These are phyloP conservation scores for Sterna hirundo DNA, from an alignment of 2,113 vertebrate genomes.

Conservation along the genomic window DNA sequence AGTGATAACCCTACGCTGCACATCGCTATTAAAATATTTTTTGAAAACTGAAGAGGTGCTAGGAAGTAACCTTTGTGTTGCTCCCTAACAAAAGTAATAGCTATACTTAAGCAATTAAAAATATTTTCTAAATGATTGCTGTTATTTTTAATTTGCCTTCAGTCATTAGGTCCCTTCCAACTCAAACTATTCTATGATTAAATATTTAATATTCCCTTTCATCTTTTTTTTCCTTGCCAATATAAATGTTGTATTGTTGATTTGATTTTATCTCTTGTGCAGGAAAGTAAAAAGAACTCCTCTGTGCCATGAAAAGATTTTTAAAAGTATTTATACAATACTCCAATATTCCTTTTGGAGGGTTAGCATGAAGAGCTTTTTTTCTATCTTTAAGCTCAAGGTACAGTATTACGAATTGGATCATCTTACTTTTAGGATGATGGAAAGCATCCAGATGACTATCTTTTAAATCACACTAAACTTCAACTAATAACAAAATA, in stretches of 20 bases:
- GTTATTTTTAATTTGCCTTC: not conserved
- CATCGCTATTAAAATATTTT: not conserved
- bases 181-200: not conserved
- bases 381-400: not conserved
- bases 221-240: not conserved
- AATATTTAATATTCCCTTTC: not conserved
- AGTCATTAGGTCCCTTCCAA: not conserved
- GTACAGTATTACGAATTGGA: not conserved
- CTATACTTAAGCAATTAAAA: not conserved
- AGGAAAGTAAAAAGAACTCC: not conserved
- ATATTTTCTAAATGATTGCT: not conserved
- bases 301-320: not conserved
- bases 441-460: not conserved
- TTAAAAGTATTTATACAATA: rapidly evolving
- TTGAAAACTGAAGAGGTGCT: not conserved
- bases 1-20: not conserved
- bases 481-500: not conserved
- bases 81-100: not conserved
- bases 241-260: not conserved
- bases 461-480: not conserved
- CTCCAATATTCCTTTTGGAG: not conserved
- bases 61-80: not conserved
- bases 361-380: not conserved
- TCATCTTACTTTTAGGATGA: not conserved
- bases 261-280: not conserved